Conservation (phyloP, 2,113 vertebrate genomes). For the Gnathonemus echidnorhynchus region DNA sequence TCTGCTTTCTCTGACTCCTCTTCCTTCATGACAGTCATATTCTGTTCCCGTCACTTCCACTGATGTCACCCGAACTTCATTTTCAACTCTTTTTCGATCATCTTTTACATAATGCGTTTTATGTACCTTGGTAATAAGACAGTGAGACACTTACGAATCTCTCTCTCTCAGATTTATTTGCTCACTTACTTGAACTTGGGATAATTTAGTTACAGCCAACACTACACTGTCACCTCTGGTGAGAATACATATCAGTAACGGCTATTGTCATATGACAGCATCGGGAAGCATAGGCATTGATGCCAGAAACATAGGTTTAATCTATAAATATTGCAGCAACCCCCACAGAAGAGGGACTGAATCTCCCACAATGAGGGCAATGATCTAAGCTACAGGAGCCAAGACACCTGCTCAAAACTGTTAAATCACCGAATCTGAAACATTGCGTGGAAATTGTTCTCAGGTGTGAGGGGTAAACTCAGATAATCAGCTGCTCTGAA, state of each 20-base stretch:
- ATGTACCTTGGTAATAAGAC: not conserved
- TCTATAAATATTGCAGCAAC: conserved; percentile 4
- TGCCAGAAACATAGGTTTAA: not conserved
- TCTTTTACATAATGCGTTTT: not conserved
- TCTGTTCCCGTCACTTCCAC: not conserved
- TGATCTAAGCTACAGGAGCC: not conserved
- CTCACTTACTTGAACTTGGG: not conserved
- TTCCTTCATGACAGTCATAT: not conserved
- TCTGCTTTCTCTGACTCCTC: not conserved
- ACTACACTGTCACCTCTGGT: not conserved
- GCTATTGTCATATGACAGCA: not conserved
- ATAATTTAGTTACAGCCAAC: not conserved
- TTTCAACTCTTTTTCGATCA: not conserved
- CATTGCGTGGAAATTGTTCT: not conserved
- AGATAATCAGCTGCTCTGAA: not conserved
- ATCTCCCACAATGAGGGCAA: not conserved
- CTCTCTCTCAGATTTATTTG: not conserved
- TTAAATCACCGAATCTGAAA: not conserved
- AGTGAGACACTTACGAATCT: not conserved
- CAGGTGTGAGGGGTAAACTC: not conserved
- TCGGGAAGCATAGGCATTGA: not conserved
- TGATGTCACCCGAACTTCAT: not conserved
- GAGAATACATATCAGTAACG: not conserved
- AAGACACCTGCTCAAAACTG: not conserved
- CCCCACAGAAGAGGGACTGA: not conserved